These are phyloP conservation scores for Poicephalus meyeri DNA, from an alignment of 2,113 vertebrate genomes.

Conservation along the genomic window DNA sequence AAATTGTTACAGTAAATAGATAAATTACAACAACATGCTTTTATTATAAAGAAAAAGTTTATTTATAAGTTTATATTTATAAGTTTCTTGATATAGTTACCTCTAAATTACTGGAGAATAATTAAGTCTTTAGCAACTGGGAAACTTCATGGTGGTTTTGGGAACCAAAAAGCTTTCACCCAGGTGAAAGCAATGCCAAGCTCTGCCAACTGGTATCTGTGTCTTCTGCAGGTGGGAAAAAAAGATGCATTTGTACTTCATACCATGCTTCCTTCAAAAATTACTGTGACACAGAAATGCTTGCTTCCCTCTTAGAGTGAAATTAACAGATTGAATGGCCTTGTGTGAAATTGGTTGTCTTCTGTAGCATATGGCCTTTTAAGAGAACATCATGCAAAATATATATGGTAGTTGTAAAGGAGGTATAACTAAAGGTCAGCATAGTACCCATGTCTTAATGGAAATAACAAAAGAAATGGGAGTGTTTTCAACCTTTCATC, in stretches of 20 bases:
- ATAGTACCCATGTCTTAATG: neutral
- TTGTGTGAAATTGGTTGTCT: neutral
- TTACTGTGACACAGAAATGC: neutral
- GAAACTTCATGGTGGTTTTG: neutral
- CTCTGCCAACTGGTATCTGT: neutral
- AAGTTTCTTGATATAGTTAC: neutral
- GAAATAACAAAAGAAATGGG: neutral
- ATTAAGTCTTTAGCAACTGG: neutral
- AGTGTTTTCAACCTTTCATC: neutral
- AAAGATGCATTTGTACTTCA: neutral
- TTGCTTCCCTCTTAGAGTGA: neutral
- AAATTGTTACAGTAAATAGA: slow-evolving; percentile 70
- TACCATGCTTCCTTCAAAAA: neutral
- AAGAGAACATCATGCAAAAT: neutral
- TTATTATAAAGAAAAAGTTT: slow-evolving; percentile 38
- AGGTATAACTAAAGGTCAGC: neutral
- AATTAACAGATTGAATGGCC: neutral
- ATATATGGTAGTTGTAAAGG: neutral
- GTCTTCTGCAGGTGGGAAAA: neutral
- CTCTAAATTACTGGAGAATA: neutral
- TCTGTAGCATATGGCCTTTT: neutral
- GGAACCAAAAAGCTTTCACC: neutral
- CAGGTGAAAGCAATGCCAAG: neutral
- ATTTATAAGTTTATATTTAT: neutral
- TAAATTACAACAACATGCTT: slow-evolving; percentile 59